phyloP scores from a whole-genome alignment of 2,888 invertebrate genomes.

The Scaptodrosophila latifasciaeformis region DNA sequence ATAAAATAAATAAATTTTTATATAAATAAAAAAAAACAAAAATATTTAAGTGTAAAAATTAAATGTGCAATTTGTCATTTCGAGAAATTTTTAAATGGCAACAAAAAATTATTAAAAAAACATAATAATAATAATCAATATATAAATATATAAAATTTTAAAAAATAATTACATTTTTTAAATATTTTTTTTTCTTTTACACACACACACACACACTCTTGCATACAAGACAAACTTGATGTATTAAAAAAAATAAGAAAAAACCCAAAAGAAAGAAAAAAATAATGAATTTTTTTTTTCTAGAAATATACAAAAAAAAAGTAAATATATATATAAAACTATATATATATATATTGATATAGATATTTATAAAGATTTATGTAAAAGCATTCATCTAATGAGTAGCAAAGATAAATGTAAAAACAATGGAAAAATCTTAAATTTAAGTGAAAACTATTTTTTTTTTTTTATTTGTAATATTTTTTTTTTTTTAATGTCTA shows the following conservation, averaged over 20 bases:
- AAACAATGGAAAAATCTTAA: constrained; percentile 25
- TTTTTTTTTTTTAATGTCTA: constrained; percentile 18
- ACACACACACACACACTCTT: constrained; percentile 10
- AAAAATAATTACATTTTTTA: constrained; percentile 21
- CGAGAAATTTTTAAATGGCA: neutral
- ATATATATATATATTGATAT: neutral
- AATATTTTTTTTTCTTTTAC: constrained; percentile 42
- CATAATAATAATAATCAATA: too few relatives aligned
- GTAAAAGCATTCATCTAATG: constrained; percentile 25
- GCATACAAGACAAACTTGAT: constrained; percentile 1
- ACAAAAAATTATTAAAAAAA: neutral
- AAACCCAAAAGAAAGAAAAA: neutral
- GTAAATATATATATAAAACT: neutral
- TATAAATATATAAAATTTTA: too few relatives aligned
- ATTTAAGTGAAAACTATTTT: constrained; percentile 10
- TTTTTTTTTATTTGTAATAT: neutral
- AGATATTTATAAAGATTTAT: neutral
- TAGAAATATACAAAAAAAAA: neutral
- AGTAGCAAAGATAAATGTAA: constrained; percentile 29
- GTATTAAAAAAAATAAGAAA: neutral
- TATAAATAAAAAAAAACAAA: constrained; percentile 6
- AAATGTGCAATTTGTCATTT: constrained; percentile 1
- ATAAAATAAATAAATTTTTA: too few relatives aligned
- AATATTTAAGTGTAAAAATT: constrained; percentile 26
- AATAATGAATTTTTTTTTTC: too few relatives aligned